Evolutionary conservation across 2,888 invertebrate genomes (phyloP).

Genomic region (Dryocosmus kuriphilus): DNA sequence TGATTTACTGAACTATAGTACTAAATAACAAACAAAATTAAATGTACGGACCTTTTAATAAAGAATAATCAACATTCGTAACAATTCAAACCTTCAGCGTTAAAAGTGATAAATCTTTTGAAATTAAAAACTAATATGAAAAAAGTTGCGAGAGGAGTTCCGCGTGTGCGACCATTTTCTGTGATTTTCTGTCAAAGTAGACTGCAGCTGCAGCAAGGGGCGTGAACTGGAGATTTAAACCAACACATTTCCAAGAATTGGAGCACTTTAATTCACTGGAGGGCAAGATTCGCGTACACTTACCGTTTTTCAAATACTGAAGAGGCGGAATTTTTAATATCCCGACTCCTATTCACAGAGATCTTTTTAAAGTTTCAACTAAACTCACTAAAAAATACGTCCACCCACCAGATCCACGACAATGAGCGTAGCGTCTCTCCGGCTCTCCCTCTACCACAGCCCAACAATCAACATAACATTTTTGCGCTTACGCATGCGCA

Average conservation of each 20-base stretch:
- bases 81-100: background rate
- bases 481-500: too few species aligned
- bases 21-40: background rate
- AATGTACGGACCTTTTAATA: background rate
- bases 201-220: slow-evolving; percentile 59
- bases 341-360: background rate
- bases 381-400: background rate
- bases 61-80: background rate
- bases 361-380: background rate
- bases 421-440: too few species aligned
- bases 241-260: background rate
- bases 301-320: slow-evolving; percentile 30
- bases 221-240: slow-evolving; percentile 20
- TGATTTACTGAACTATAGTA: background rate
- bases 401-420: background rate
- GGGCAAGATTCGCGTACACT: background rate
- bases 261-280: background rate
- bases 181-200: background rate
- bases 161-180: slow-evolving; percentile 55
- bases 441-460: too few species aligned
- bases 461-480: too few species aligned
- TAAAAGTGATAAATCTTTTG: background rate
- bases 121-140: background rate
- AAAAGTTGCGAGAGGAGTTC: slow-evolving; percentile 40
- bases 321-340: slow-evolving; percentile 19